These are phyloP conservation scores for Leptura quadrifasciata DNA, from an alignment of 2,888 invertebrate species.

Conservation along the genomic window DNA sequence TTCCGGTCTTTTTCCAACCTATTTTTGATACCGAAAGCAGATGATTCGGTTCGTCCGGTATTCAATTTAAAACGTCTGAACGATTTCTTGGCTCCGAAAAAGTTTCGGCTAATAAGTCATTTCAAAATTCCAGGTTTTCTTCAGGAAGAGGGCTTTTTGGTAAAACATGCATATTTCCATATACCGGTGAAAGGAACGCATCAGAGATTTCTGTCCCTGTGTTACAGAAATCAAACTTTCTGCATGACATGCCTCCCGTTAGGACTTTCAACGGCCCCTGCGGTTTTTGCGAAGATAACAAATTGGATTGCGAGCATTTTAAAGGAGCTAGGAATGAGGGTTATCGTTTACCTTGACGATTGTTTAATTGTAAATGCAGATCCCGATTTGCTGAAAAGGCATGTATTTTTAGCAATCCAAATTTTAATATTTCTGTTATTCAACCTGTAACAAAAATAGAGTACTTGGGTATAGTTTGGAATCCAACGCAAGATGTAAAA, in stretches of 20 bases:
- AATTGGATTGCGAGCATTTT: constrained; percentile 55
- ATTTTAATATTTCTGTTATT: constrained; percentile 14
- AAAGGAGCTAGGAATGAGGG: constrained; percentile 43
- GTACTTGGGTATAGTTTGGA: constrained; percentile 34
- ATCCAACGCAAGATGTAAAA: constrained; percentile 6
- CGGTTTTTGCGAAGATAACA: constrained; percentile 52
- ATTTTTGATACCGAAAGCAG: constrained; percentile 7
- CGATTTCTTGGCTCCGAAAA: constrained; percentile 38
- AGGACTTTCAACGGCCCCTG: constrained; percentile 21
- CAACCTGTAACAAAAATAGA: constrained; percentile 4
- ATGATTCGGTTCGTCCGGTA: constrained; percentile 5
- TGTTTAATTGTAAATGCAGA: constrained; percentile 11
- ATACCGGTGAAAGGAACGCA: constrained; percentile 45
- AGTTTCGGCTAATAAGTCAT: constrained; percentile 51
- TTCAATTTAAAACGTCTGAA: constrained; percentile 43
- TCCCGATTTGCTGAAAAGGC: constrained; percentile 1
- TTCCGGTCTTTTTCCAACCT: constrained; percentile 22
- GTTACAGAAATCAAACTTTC: constrained; percentile 17
- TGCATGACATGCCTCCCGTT: constrained; percentile 51
- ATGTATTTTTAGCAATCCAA: background rate
- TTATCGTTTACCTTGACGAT: constrained; percentile 59
- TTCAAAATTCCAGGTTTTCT: constrained; percentile 47
- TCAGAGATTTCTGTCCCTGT: constrained; percentile 42
- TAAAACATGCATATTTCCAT: constrained; percentile 54
- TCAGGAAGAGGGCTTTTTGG: constrained; percentile 46